Evolutionary conservation across 1,140 invertebrate genomes (phyloP), one percentile per base, ranked within the genome.

Genomic region (Diorhabda carinulata): DNA sequence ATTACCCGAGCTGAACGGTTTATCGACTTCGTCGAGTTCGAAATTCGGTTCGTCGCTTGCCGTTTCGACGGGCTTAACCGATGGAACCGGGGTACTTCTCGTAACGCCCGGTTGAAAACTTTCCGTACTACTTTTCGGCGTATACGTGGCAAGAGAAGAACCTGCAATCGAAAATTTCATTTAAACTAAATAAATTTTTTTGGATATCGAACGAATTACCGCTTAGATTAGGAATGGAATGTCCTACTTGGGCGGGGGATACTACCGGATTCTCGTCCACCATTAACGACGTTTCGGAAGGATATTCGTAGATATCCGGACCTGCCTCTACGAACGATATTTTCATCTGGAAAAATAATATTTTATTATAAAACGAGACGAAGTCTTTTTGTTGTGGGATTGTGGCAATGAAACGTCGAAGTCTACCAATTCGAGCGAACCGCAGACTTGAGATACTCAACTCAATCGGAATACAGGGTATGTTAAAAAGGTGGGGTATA

Each of bases 311-410:
- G 52, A 91, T 91, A 66, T 88, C 87, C 61, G 91, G 93, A 43
- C 91, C 87, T 52, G 87, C 87, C 78, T 95, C 92, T 78, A 94
- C 90, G 81, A 95, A 95, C 72, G 91, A 89, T 77, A 95, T 92
- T 79, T 88, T 91, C 78, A 93, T 83, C 92, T 94, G 86, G 7
- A 77, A 79, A 25, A 72, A 73, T 64, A 52, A 6, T 6, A 52
- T 1, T 52, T 6, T 52, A 52, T 52, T 52, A 52, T 52, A 52
- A 52, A 25, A 25, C 25, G 25, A 25, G 25, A 25, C 25, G 25
- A 25, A 25, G 25, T 25, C 25, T 25, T 25, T 25, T 25, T 25
- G 25, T 25, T 25, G 25, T 25, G 25, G 25, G 25, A 25, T 25
- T 25, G 25, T 25, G 25, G 25, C 25, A 25, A 25, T 25, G 25